Conservation (phyloP, 2,113 vertebrate genomes). For the Cyanocitta stelleri region DNA sequence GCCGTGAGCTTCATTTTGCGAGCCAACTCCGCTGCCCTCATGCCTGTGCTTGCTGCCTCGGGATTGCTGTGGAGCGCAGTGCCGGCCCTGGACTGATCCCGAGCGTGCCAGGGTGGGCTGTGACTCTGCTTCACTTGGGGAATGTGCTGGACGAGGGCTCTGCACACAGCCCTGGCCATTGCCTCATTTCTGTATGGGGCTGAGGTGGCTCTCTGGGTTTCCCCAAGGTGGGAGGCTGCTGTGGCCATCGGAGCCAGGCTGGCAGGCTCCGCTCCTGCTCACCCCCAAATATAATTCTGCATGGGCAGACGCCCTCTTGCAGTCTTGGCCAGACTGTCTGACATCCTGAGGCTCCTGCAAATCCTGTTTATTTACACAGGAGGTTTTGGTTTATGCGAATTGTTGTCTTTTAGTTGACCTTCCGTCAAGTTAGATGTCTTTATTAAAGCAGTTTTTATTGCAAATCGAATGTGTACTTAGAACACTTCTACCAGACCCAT, state of each 20-base stretch:
- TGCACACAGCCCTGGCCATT: not conserved
- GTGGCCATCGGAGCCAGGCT: accelerated
- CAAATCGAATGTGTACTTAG: slow-evolving; percentile 50
- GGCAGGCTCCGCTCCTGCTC: not conserved
- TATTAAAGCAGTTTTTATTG: slow-evolving; percentile 59
- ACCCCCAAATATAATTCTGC: not conserved
- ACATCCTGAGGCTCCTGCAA: slow-evolving; percentile 44
- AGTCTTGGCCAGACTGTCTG: slow-evolving; percentile 20
- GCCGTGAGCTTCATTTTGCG: accelerated
- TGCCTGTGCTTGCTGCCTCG: not conserved
- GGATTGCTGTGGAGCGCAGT: accelerated
- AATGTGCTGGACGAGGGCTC: accelerated
- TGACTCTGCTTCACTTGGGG: not conserved
- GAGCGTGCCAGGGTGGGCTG: accelerated
- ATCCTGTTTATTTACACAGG: slow-evolving; percentile 50
- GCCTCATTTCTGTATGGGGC: accelerated
- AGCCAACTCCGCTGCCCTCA: accelerated
- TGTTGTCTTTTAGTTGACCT: slow-evolving; percentile 42
- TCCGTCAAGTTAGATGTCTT: slow-evolving; percentile 42
- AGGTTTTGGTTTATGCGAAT: slow-evolving; percentile 47
- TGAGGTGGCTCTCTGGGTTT: not conserved
- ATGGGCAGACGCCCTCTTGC: not conserved
- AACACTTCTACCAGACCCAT: slow-evolving; percentile 32
- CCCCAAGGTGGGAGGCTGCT: not conserved
- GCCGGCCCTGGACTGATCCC: accelerated